A percentile compares a stretch with the other conserved stretches of the same genome.
Conservation (phyloP, 2,113 vertebrate genomes). For the Fregetta grallaria region DNA sequence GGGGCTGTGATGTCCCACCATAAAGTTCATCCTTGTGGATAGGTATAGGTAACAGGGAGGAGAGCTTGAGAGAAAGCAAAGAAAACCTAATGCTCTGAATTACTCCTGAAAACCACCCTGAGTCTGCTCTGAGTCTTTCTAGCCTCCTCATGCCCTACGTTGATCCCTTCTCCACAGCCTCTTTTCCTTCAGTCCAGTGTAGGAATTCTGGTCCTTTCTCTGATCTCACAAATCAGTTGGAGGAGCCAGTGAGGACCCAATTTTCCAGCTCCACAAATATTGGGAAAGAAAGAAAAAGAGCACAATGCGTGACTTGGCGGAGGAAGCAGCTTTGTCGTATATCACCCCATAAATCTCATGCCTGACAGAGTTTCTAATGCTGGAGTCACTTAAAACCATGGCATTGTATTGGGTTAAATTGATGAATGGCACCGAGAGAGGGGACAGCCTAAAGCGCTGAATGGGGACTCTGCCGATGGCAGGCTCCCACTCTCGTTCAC, state of each 20-base stretch:
- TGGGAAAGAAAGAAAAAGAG: not conserved
- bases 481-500: not conserved
- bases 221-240: not conserved
- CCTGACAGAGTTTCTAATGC: slow-evolving; percentile 44
- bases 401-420: slow-evolving; percentile 40
- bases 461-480: not conserved
- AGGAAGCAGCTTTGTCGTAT: not conserved
- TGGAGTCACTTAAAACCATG: slow-evolving; percentile 33
- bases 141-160: fast-evolving
- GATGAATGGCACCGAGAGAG: slow-evolving; percentile 28
- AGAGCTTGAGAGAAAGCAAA: not conserved
- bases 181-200: not conserved
- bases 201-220: not conserved
- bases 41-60: not conserved
- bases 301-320: not conserved
- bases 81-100: not conserved
- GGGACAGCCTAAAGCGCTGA: not conserved
- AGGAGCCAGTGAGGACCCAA: not conserved
- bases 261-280: not conserved
- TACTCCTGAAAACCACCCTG: not conserved
- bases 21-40: not conserved
- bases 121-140: not conserved
- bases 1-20: not conserved
- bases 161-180: not conserved
- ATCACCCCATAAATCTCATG: slow-evolving; percentile 39